These are phyloP conservation scores for Acanthisitta chloris DNA, from an alignment of 2,113 vertebrate genomes.

Conservation along the genomic window DNA sequence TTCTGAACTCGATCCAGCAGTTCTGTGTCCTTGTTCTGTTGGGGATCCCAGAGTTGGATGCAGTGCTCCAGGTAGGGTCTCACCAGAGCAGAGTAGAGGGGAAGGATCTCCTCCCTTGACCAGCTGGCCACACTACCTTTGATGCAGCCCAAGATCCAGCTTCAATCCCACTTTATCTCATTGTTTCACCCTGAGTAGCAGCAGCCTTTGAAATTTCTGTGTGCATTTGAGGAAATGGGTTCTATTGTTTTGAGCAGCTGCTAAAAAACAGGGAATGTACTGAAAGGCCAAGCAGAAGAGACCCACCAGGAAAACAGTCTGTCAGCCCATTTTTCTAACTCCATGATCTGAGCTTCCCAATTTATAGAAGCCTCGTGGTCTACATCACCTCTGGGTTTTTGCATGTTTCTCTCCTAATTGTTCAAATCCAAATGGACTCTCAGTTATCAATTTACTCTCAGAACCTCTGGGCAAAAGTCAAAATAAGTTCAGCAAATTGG, in stretches of 20 bases:
- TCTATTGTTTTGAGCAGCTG: background rate
- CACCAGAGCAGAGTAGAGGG: background rate
- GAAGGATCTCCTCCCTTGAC: background rate
- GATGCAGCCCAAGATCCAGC: background rate
- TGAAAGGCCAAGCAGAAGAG: background rate
- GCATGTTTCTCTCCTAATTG: background rate
- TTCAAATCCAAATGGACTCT: background rate
- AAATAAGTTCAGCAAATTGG: slow-evolving; percentile 14
- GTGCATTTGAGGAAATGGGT: background rate
- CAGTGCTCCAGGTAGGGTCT: background rate
- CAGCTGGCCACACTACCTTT: background rate
- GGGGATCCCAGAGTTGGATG: background rate
- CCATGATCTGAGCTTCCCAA: background rate
- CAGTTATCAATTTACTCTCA: background rate
- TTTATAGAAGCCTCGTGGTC: background rate
- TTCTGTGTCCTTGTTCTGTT: background rate
- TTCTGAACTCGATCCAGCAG: background rate
- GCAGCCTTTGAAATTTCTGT: background rate
- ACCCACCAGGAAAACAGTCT: background rate
- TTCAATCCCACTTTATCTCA: background rate
- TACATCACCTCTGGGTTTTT: background rate
- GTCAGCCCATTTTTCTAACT: background rate
- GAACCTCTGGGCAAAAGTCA: background rate
- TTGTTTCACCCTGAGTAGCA: background rate
- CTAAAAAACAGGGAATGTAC: background rate